These are phyloP conservation scores for Salpingus planirostris DNA, from an alignment of 2,888 invertebrate genomes.

Conservation along the genomic window DNA sequence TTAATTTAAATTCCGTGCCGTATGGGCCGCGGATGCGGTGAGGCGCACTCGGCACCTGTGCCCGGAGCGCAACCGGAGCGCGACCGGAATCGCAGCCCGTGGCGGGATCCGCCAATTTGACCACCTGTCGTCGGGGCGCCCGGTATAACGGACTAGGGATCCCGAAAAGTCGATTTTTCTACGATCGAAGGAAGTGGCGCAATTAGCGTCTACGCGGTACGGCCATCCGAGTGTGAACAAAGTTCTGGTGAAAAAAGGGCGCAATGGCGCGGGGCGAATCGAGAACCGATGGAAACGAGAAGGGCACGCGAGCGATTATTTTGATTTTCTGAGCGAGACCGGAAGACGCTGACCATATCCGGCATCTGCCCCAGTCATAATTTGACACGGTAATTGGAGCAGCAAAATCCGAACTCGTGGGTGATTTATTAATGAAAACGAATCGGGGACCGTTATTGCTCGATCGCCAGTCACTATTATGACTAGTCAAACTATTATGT, in stretches of 20 bases:
- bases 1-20: constrained; percentile 17
- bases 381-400: constrained; percentile 20
- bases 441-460: too few species aligned
- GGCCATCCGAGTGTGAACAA: too few species aligned
- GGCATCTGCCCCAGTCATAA: constrained; percentile 20
- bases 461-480: too few species aligned
- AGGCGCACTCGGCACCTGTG: constrained; percentile 5
- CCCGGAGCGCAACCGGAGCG: constrained; percentile 1
- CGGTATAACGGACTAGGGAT: too few species aligned
- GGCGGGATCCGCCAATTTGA: constrained; percentile 1
- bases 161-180: too few species aligned
- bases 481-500: too few species aligned
- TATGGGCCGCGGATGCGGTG: constrained; percentile 14
- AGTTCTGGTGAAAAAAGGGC: not conserved
- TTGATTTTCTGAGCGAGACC: constrained; percentile 22
- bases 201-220: too few species aligned
- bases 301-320: constrained; percentile 19
- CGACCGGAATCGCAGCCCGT: too few species aligned
- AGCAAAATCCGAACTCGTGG: constrained; percentile 13
- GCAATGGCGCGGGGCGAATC: constrained; percentile 5
- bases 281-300: constrained; percentile 18
- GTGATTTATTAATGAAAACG: constrained; percentile 13
- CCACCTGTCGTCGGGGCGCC: too few species aligned
- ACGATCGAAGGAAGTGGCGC: too few species aligned
- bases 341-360: constrained; percentile 35